Base-by-base conservation (phyloP, 2,797 vertebrate genomes). In the Danionella dracula region DNA sequence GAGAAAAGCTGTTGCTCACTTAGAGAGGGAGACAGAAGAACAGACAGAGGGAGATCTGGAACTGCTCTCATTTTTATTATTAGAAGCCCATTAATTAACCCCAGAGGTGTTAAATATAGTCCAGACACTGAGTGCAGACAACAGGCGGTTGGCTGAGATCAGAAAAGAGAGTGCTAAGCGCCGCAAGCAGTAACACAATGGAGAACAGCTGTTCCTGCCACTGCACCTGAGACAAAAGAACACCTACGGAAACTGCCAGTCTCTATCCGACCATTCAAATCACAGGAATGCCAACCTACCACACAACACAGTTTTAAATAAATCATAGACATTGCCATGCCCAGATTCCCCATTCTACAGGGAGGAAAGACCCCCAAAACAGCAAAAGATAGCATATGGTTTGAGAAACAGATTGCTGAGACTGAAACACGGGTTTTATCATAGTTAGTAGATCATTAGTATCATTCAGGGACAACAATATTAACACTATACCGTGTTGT, bases 31-130 rank as follows among this genome's bases (percentile, higher is more conserved):
- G 45, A 65, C 19, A 45, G 32, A 69, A 27, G 38, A 55, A 75
- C 64, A 55, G 67, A 44, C 40, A 49, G 41, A 51, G 78, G 68
- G 78, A 57, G 66, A 81, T 82, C 62, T 81, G 77, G 80, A 77
- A 79, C 78, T 78, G 74, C 76, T 78, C 73, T 67, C 74, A 61
- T 78, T 83, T 84, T 84, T 89, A 90, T 87, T 87, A 89, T 86
- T 87, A 88, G 86, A 79, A 79, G 46, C 55, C 81, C 84, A 88
- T 85, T 86, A 89, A 89, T 90, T 88, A 87, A 84, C 83, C 80
- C 79, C 76, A 71, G 78, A 75, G 70, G 75, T 84, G 80, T 87
- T 79, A 88, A 84, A 85, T 86, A 83, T 84, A 84, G 84, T 76
- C 72, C 78, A 79, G 83, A 77, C 81, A 82, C 70, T 66, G 23